Conservation (phyloP, 2,113 vertebrate species). For the Vidua macroura region DNA sequence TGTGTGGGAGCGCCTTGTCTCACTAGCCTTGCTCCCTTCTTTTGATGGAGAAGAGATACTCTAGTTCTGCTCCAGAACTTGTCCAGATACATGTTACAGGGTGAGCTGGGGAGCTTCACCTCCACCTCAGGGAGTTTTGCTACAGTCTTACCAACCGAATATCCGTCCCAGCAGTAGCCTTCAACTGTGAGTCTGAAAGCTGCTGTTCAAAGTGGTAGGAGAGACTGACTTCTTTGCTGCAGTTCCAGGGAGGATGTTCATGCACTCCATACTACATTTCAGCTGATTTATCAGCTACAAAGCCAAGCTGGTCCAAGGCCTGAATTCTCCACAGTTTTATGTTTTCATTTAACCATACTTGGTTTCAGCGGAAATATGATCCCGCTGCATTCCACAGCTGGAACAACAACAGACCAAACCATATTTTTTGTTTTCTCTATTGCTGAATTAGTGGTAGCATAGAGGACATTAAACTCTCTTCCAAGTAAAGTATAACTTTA, state of each 20-base stretch:
- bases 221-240: background rate
- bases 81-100: fast-evolving
- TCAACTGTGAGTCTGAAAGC: fast-evolving
- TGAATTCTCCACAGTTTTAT: background rate
- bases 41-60: background rate
- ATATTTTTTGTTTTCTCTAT: background rate
- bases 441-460: background rate
- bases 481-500: background rate
- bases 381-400: background rate
- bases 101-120: background rate
- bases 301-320: background rate
- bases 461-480: background rate
- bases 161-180: fast-evolving
- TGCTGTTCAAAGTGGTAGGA: background rate
- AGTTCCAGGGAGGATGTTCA: background rate
- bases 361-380: background rate
- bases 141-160: fast-evolving
- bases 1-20: background rate
- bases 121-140: fast-evolving
- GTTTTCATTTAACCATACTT: background rate
- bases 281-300: background rate
- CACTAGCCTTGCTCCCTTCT: fast-evolving
- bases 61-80: background rate
- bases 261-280: background rate
- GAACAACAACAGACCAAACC: background rate